These are phyloP conservation scores for Musca domestica DNA, from an alignment of 1,140 invertebrate species.

Conservation along the genomic window DNA sequence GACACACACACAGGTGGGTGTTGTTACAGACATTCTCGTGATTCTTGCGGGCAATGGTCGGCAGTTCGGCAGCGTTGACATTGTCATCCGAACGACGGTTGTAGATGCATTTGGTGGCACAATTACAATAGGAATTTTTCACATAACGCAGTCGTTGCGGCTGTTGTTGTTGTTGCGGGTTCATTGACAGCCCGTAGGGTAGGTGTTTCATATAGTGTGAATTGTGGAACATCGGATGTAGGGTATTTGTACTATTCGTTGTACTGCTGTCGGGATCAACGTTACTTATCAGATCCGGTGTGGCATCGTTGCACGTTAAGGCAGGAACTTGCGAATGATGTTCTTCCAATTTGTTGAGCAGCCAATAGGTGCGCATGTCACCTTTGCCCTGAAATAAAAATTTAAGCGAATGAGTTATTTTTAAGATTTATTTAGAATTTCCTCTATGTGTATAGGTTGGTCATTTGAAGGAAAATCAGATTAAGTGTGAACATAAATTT, in stretches of 20 bases:
- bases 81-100: conserved; percentile 47
- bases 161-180: neutral
- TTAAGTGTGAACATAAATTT: too few relatives aligned
- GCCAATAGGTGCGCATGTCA: conserved; percentile 81
- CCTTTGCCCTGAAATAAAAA: conserved; percentile 73
- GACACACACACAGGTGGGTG: conserved; percentile 43
- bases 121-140: conserved; percentile 37
- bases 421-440: too few relatives aligned
- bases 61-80: conserved; percentile 30
- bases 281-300: conserved; percentile 47
- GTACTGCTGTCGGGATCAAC: conserved; percentile 32
- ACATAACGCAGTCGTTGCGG: neutral
- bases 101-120: conserved; percentile 44
- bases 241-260: neutral
- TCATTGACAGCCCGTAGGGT: neutral
- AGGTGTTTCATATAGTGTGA: neutral
- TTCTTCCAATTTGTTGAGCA: conserved; percentile 55
- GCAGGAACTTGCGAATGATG: conserved; percentile 26
- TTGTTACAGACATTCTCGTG: conserved; percentile 24
- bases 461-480: too few relatives aligned
- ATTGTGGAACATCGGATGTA: neutral
- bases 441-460: too few relatives aligned
- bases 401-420: neutral
- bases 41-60: conserved; percentile 16
- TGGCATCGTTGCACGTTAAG: conserved; percentile 24